Conservation (phyloP, 2,797 vertebrate species). For the Falco berigora region DNA sequence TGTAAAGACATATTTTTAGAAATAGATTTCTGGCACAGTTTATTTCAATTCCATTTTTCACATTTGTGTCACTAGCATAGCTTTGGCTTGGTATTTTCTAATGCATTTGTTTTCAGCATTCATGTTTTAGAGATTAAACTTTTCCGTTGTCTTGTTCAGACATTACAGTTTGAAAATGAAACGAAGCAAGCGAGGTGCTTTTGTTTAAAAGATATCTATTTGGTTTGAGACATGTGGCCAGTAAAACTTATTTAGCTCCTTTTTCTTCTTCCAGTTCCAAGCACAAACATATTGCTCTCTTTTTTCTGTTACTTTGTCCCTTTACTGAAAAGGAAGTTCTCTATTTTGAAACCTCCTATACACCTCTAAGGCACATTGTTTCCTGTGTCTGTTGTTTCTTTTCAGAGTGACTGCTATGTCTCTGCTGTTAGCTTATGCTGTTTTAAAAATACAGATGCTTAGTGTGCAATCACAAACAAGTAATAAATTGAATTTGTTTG, state of each 20-base stretch:
- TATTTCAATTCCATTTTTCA: conserved; percentile 62
- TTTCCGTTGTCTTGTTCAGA: conserved; percentile 13
- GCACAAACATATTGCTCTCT: not conserved
- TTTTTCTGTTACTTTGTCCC: not conserved
- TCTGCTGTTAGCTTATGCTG: not conserved
- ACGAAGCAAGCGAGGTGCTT: not conserved
- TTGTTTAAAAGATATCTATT: conserved; percentile 18
- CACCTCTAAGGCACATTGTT: not conserved
- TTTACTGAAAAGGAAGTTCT: conserved; percentile 20
- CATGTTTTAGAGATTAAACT: conserved; percentile 54
- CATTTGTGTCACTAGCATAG: conserved; percentile 31
- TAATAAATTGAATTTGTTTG: not conserved
- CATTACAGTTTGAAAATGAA: conserved; percentile 27
- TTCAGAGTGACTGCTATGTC: not conserved
- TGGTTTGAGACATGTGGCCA: not conserved
- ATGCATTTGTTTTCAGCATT: conserved; percentile 52
- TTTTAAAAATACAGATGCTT: not conserved
- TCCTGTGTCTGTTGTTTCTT: conserved; percentile 33
- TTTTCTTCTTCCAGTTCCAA: not conserved
- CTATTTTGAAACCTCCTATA: not conserved
- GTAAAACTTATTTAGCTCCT: not conserved
- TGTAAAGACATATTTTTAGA: conserved; percentile 63
- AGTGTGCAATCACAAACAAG: not conserved
- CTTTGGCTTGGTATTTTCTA: conserved; percentile 39
- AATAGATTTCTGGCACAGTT: conserved; percentile 47